Conservation (phyloP, 2,797 vertebrate species). For the Mormyrops attenuatus region DNA sequence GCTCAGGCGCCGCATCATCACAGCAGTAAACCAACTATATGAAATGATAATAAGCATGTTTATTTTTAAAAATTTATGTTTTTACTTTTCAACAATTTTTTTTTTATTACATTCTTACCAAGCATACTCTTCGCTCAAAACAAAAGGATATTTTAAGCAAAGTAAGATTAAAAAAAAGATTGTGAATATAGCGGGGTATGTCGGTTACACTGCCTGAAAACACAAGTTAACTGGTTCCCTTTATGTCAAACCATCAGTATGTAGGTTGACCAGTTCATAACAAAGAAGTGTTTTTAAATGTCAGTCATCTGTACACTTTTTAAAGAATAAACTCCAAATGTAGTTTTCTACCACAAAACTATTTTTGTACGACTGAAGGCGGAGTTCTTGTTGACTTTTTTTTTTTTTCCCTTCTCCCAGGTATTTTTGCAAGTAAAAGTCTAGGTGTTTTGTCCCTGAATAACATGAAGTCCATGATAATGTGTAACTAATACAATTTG, state of each 20-base stretch:
- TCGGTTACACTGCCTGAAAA: not conserved
- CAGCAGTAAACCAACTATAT: not conserved
- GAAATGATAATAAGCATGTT: not conserved
- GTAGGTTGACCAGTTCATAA: not conserved
- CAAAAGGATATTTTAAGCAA: not conserved
- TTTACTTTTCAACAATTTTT: not conserved
- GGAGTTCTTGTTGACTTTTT: not conserved
- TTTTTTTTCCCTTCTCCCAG: not conserved
- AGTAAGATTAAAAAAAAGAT: not conserved
- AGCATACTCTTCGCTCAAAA: not conserved
- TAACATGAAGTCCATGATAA: not conserved
- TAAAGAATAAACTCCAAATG: not conserved
- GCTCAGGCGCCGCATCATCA: not conserved
- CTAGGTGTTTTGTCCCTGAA: not conserved
- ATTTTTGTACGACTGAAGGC: not conserved
- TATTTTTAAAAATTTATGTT: not conserved
- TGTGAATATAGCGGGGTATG: not conserved
- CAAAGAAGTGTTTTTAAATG: not conserved
- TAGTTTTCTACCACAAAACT: slow-evolving; percentile 1
- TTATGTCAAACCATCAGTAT: not conserved
- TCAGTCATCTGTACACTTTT: not conserved
- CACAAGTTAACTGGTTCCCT: not conserved
- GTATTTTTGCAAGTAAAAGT: not conserved
- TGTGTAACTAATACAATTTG: not conserved
- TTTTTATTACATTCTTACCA: not conserved